Conservation (phyloP, 2,797 vertebrate species). For the Fratercula arctica region DNA sequence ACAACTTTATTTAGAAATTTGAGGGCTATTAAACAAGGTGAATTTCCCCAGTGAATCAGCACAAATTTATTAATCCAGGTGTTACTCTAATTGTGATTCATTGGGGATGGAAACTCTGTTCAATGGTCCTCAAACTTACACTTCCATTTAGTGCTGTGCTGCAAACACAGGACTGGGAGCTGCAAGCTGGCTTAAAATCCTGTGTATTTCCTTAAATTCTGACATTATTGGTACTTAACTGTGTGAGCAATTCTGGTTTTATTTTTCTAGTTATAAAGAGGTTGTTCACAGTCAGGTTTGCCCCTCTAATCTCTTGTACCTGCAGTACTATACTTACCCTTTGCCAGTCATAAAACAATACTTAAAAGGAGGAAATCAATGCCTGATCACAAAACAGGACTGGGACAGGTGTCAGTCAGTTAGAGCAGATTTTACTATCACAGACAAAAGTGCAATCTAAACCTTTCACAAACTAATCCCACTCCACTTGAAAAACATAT, state of each 20-base stretch:
- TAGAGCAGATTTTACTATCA: not conserved
- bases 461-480: not conserved
- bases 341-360: not conserved
- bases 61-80: conserved; percentile 72
- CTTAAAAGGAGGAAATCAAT: not conserved
- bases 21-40: conserved; percentile 66
- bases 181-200: not conserved
- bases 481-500: not conserved
- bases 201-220: not conserved
- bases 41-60: conserved; percentile 67
- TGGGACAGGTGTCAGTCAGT: not conserved
- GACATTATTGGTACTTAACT: not conserved
- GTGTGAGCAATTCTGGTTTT: not conserved
- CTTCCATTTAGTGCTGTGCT: conserved; percentile 10
- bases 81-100: conserved; percentile 72
- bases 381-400: not conserved
- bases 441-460: not conserved
- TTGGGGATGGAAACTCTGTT: conserved; percentile 56
- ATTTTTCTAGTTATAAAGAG: not conserved
- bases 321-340: not conserved
- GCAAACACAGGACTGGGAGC: not conserved
- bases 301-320: not conserved
- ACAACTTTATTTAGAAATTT: conserved; percentile 70
- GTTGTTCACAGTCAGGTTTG: not conserved
- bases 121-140: conserved; percentile 62